Base-by-base conservation (phyloP, 2,113 vertebrate species). In the Marmota flaviventris region DNA sequence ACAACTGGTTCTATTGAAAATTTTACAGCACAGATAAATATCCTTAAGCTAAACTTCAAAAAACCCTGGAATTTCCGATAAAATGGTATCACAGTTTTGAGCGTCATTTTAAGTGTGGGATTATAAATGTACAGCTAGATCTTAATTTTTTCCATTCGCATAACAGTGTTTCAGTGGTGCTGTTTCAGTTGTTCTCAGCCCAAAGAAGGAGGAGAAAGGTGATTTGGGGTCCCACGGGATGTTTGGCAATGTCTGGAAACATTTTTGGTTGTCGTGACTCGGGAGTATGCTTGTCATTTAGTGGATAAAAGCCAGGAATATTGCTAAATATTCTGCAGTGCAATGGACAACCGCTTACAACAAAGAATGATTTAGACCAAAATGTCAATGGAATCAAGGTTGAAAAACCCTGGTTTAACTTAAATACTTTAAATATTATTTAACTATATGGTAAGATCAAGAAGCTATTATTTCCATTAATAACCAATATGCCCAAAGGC, bases 241-340 rank as follows among this genome's bases (percentile, higher is more conserved):
- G 95, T 93, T 70, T 93, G 76, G 90, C 93, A 97, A 96, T 45
- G 42, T 56, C 37, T 93, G 78, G 25, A 94, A 89, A 83, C 25
- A 93, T 63, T 95, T 75, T 72, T 37, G 42, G 27, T 78, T 89
- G 61, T 85, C 69, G 37, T 51, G 10, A 89, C 78, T 79, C 17
- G 61, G 12, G 53, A 85, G 70, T 20, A 17, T 53, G 61, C 32
- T 17, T 63, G 72, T 42, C 29, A 82, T 76, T 34, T 12, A 42
- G 61, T 56, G 32, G 48, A 17, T 24, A 93, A 39, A 93, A 63
- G 89, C 53, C 89, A 95, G 18, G 48, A 61, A 58, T 48, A 5
- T 77, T 94, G 83, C 56, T 96, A 89, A 97, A 91, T 39, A 78
- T 34, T 76, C 5, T 73, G 8, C 17, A 53, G 24, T 48, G 22